A percentile compares a stretch with the other conserved stretches of the same genome.
Evolutionary conservation across 2,797 vertebrate species (phyloP).

Genomic region (Xyrichtys novacula): DNA sequence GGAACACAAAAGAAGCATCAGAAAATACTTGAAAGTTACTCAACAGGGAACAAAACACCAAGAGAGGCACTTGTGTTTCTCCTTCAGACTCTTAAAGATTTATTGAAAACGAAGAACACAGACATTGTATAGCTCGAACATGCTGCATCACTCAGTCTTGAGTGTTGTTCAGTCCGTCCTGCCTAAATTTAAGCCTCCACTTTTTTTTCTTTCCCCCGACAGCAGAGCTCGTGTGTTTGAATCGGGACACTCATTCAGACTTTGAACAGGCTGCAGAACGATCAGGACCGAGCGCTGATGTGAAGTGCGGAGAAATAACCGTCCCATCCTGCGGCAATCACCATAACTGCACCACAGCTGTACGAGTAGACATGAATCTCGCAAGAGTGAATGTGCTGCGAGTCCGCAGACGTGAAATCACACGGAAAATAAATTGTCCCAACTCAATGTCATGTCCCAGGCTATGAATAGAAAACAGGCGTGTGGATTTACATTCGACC

Average conservation of each 20-base stretch:
- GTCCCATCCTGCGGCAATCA: slow-evolving; percentile 43
- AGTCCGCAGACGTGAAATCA: slow-evolving; percentile 16
- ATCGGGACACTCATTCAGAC: slow-evolving; percentile 35
- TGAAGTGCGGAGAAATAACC: slow-evolving; percentile 26
- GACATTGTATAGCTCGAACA: too few relatives aligned
- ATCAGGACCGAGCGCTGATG: slow-evolving; percentile 2
- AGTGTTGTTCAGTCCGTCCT: slow-evolving; percentile 34
- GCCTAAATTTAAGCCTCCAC: slow-evolving; percentile 39
- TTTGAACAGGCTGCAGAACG: slow-evolving; percentile 20
- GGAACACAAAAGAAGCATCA: too few relatives aligned
- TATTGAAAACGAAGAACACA: too few relatives aligned
- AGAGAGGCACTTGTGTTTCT: too few relatives aligned
- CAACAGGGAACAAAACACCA: too few relatives aligned
- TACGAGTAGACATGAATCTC: neutral
- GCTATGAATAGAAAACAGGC: neutral
- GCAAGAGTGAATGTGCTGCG: slow-evolving; percentile 16
- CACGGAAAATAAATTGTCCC: neutral
- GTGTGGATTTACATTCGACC: too few relatives aligned
- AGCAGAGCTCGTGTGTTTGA: slow-evolving; percentile 25
- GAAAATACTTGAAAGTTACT: too few relatives aligned
- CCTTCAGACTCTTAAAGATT: too few relatives aligned
- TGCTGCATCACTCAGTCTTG: too few relatives aligned
- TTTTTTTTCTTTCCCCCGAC: slow-evolving; percentile 40
- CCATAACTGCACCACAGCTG: slow-evolving; percentile 14
- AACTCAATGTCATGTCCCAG: neutral